Base-by-base conservation (phyloP, 2,888 invertebrate genomes). In the Eristalis pertinax region DNA sequence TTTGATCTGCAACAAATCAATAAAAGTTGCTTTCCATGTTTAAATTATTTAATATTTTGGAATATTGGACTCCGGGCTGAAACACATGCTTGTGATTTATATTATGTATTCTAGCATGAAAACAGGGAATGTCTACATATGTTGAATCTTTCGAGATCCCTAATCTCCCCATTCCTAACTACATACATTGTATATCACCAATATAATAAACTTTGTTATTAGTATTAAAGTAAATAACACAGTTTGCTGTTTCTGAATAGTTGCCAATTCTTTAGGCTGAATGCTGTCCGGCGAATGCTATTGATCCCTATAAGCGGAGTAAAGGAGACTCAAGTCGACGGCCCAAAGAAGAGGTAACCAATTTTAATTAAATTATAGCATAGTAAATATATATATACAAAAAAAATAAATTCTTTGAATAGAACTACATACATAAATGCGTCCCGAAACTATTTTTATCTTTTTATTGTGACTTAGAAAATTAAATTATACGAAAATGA, bases 201-300 rank as follows among this genome's bases (percentile, higher is more conserved):
- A 73, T 74, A 78, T 82, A 65, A 68, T 74, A 78, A 77, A 69
- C 68, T 65, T 77, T 73, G 11, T 70, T 60, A 76, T 80, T 75
- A 84, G 84, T 84, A 69, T 80, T 79, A 84, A 87, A 87, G 79
- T 84, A 90, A 93, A 93, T 93, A 93, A 93, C 91, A 90, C 90
- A 91, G 92, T 93, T 92, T 95, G 95, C 94, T 95, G 94, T 95
- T 95, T 95, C 92, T 93, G 92, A 92, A 93, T 93, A 93, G 93
- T 93, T 92, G 91, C 90, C 91, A 91, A 92, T 93, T 92, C 92
- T 91, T 91, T 93, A 92, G 92, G 92, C 91, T 91, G 91, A 90
- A 84, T 89, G 89, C 84, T 78, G 75, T 84, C 79, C 65, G 78
- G 72, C 65, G 43, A 67, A 58, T 79, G 79, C 75, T 70, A 83